These are phyloP conservation scores for Leguminivora glycinivorella DNA, from an alignment of 1,140 invertebrate genomes.

Conservation along the genomic window DNA sequence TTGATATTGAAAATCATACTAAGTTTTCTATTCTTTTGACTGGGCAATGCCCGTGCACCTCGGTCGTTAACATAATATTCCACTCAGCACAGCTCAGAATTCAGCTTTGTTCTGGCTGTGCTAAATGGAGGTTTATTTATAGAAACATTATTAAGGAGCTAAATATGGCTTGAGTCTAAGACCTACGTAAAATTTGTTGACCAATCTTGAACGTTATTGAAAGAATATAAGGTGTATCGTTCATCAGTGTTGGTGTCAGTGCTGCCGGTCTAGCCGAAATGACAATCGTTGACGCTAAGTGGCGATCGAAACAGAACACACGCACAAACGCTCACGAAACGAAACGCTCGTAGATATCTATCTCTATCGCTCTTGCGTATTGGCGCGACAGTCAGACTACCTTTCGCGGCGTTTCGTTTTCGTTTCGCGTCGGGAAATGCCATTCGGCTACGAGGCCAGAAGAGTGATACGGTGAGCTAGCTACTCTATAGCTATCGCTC, in stretches of 20 bases:
- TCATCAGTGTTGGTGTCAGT: neutral
- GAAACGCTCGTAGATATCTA: too few species aligned
- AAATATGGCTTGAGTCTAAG: neutral
- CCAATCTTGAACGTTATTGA: neutral
- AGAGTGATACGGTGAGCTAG: too few species aligned
- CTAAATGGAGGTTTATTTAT: slow-evolving; percentile 10
- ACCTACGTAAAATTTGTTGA: neutral
- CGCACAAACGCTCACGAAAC: too few species aligned
- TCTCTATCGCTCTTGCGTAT: too few species aligned
- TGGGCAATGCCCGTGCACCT: neutral
- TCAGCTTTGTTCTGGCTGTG: neutral
- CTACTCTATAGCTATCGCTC: too few species aligned
- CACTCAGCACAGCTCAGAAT: neutral
- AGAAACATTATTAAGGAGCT: slow-evolving; percentile 1
- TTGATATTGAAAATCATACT: neutral
- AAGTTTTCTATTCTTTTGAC: neutral
- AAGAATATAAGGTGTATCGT: neutral
- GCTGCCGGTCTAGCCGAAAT: too few species aligned
- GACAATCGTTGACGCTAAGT: too few species aligned
- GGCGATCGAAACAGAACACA: too few species aligned
- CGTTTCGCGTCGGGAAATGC: too few species aligned
- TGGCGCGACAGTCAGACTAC: too few species aligned
- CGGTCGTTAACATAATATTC: neutral
- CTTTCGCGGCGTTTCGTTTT: too few species aligned
- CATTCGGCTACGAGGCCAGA: too few species aligned